These are phyloP conservation scores for Smutsia temminckii DNA, from an alignment of 2,797 vertebrate genomes.

Conservation along the genomic window DNA sequence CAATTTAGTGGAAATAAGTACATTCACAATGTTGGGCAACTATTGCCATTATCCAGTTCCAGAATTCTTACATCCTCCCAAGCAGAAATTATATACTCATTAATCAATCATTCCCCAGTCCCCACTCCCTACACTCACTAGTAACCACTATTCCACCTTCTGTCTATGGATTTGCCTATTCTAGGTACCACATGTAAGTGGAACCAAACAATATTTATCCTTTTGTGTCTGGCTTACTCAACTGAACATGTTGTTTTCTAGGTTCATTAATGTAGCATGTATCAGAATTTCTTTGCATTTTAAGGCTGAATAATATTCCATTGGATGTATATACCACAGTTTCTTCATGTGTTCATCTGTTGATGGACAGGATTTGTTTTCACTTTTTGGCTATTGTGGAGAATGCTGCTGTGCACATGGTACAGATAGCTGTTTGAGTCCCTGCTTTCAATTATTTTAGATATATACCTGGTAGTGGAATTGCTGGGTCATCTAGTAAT, in stretches of 20 bases:
- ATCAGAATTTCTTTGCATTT: background rate
- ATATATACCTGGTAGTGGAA: background rate
- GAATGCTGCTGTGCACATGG: background rate
- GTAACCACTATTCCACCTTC: too few relatives aligned
- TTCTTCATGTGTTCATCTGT: too few relatives aligned
- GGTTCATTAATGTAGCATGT: background rate
- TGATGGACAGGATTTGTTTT: too few relatives aligned
- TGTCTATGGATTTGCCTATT: background rate
- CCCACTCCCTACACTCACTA: too few relatives aligned
- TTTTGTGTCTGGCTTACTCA: background rate
- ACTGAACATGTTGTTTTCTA: too few relatives aligned
- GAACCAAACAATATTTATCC: background rate
- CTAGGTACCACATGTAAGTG: background rate
- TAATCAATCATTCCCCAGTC: too few relatives aligned
- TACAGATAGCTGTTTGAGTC: background rate
- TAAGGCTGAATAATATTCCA: background rate
- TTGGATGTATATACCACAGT: background rate
- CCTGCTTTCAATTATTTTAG: background rate
- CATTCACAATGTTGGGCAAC: background rate
- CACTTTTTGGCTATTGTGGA: too few relatives aligned
- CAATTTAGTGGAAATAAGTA: background rate
- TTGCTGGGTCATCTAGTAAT: background rate
- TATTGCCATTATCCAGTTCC: background rate
- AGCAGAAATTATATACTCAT: too few relatives aligned
- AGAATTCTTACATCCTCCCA: too few relatives aligned